Evolutionary conservation across 2,113 vertebrate species (phyloP).

Genomic region (Tyrannus savana): DNA sequence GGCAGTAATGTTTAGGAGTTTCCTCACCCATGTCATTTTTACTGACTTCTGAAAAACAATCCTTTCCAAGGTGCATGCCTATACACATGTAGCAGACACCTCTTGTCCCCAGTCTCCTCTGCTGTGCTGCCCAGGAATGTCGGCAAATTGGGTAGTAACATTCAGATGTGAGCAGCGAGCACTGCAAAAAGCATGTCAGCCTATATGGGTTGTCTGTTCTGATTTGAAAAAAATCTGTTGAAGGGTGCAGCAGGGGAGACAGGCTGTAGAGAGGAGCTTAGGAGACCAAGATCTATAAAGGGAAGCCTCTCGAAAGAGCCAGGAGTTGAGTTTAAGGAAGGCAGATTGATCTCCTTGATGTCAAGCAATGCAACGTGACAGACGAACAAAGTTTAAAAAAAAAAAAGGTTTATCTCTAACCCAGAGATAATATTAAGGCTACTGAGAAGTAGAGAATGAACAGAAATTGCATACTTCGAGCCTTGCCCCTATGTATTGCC

Average conservation of each 20-base stretch:
- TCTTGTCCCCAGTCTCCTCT: not conserved
- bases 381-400: not conserved
- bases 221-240: constrained; percentile 47
- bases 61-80: not conserved
- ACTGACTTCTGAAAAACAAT: not conserved
- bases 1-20: not conserved
- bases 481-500: not conserved
- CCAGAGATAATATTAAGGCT: not conserved
- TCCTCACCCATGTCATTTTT: not conserved
- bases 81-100: not conserved
- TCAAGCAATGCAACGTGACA: constrained; percentile 43
- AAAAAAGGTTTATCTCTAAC: not conserved
- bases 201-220: constrained; percentile 50
- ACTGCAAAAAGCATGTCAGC: constrained; percentile 44
- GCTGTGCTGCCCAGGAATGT: not conserved
- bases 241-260: constrained; percentile 54
- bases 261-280: constrained; percentile 26
- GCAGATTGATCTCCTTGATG: constrained; percentile 26
- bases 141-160: not conserved
- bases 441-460: not conserved
- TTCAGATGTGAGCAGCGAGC: not conserved
- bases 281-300: constrained; percentile 27
- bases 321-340: constrained; percentile 24
- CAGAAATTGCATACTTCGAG: not conserved
- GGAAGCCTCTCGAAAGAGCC: constrained; percentile 21